phyloP scores from a whole-genome alignment of 2,113 vertebrate genomes.

The Elachura formosa region DNA sequence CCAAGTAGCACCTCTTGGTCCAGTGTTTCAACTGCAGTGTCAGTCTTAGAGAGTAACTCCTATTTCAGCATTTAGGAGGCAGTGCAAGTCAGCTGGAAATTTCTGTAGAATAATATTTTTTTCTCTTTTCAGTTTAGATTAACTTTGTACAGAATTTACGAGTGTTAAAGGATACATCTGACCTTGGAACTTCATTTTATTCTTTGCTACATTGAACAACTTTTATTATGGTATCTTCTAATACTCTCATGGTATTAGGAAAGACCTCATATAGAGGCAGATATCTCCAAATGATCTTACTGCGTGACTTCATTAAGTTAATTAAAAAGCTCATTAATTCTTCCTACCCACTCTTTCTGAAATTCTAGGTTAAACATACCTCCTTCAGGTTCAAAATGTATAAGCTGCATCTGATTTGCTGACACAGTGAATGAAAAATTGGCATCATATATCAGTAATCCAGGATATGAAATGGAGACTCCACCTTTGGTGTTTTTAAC shows the following conservation, averaged over 20 bases:
- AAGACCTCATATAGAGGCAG: background rate
- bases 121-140: background rate
- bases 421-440: background rate
- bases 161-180: background rate
- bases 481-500: background rate
- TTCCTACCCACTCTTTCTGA: background rate
- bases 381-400: background rate
- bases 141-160: background rate
- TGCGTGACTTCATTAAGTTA: background rate
- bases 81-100: background rate
- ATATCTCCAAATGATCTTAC: background rate
- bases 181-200: background rate
- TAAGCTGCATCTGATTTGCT: background rate
- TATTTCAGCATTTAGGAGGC: background rate
- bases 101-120: background rate
- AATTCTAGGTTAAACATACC: background rate
- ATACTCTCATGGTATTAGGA: background rate
- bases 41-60: background rate
- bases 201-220: background rate
- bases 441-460: background rate
- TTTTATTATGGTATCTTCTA: background rate
- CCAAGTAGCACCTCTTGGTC: rapidly evolving
- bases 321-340: background rate
- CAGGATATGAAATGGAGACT: background rate
- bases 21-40: rapidly evolving